Evolutionary conservation across 2,888 invertebrate genomes (phyloP).

Genomic region (Andricus curvator): DNA sequence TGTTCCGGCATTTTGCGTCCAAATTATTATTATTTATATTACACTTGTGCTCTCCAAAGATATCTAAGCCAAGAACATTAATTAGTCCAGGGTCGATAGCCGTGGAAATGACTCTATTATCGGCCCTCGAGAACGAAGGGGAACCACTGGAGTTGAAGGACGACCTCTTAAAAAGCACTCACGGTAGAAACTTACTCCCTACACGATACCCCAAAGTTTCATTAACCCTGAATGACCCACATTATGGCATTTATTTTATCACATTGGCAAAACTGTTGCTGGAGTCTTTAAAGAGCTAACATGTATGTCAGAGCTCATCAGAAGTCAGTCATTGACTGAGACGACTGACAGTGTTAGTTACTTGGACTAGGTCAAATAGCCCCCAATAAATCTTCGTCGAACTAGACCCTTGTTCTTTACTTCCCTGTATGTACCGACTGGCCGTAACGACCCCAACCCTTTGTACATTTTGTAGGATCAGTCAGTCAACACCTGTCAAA

Average conservation of each 20-base stretch:
- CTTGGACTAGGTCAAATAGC: too few relatives aligned
- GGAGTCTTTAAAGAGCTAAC: neutral
- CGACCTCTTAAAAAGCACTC: constrained; percentile 42
- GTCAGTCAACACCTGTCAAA: too few relatives aligned
- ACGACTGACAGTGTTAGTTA: too few relatives aligned
- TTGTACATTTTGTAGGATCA: too few relatives aligned
- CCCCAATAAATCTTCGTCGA: too few relatives aligned
- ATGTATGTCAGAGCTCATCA: too few relatives aligned
- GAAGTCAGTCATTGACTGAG: too few relatives aligned
- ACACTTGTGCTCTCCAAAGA: constrained; percentile 53
- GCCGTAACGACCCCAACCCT: too few relatives aligned
- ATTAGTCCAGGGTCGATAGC: constrained; percentile 65
- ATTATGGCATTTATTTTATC: constrained; percentile 8
- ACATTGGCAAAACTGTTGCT: neutral
- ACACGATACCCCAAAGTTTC: neutral
- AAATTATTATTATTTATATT: constrained; percentile 77
- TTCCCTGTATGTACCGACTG: too few relatives aligned
- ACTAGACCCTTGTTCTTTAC: too few relatives aligned
- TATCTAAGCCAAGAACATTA: constrained; percentile 63
- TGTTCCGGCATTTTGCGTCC: constrained; percentile 75
- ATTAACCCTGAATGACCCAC: constrained; percentile 31
- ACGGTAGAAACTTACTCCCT: constrained; percentile 18
- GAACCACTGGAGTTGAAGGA: constrained; percentile 29
- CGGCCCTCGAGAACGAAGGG: constrained; percentile 42
- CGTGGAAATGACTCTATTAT: constrained; percentile 76